These are phyloP conservation scores for Stictocephala bisonia DNA, from an alignment of 2,888 invertebrate genomes.

Conservation along the genomic window DNA sequence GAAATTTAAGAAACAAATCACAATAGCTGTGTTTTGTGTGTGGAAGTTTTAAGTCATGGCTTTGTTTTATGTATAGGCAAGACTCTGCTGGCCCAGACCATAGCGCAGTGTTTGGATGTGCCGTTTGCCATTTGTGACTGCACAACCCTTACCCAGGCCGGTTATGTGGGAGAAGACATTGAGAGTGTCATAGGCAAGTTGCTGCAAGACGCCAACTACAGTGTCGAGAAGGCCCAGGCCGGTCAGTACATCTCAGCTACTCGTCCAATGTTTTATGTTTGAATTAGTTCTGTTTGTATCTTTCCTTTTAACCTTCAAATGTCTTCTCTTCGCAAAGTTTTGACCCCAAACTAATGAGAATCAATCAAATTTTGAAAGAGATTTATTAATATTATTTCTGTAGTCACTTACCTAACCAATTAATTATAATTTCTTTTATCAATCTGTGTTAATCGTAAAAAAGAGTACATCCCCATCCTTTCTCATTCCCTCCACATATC, in stretches of 20 bases:
- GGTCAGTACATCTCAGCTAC: constrained; percentile 62
- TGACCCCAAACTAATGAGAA: no score
- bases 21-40: no score
- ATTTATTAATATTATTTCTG: no score
- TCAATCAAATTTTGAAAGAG: no score
- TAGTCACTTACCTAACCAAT: no score
- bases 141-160: constrained; percentile 94
- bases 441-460: no score
- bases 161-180: constrained; percentile 99
- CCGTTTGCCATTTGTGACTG: constrained; percentile 99
- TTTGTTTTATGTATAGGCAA: constrained; percentile 82
- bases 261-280: constrained; percentile 14
- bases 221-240: constrained; percentile 96
- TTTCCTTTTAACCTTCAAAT: background rate
- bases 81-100: constrained; percentile 95
- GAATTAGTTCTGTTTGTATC: background rate
- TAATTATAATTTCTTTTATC: no score
- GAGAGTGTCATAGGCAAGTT: constrained; percentile 98
- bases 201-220: constrained; percentile 95
- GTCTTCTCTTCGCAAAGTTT: no score
- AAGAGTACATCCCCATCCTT: no score
- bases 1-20: no score
- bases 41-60: no score
- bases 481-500: no score
- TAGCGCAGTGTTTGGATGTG: constrained; percentile 97